Evolutionary conservation across 2,113 vertebrate genomes (phyloP), one percentile per base, ranked within the genome.

Genomic region (Amazona guildingii): DNA sequence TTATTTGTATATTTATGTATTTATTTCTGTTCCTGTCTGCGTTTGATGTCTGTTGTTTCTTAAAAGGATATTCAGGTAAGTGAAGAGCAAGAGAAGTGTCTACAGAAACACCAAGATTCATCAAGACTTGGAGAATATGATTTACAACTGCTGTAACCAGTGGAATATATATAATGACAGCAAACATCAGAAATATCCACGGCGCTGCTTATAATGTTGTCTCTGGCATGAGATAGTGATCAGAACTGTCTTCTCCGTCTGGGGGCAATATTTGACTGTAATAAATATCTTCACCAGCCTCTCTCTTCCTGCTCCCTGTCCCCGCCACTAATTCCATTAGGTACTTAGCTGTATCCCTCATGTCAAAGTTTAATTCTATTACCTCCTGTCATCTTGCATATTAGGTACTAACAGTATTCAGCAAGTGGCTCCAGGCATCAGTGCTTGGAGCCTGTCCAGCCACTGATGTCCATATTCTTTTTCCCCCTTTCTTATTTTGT

Each of bases 291-390:
- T 44, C 81, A 75, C 80, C 31, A 86, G 72, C 48, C 37, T 83
- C 35, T 57, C 23, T 55, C 80, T 95, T 83, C 77, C 78, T 0
- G 0, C 37, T 82, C 67, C 62, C 23, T 24, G 5, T 29, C 33
- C 25, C 10, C 4, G 0, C 19, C 55, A n/a, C 35, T 96, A 95
- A 96, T 95, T 94, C 84, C 41, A 87, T 95, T 92, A 91, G 78
- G 49, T 89, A 91, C 41, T 75, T 85, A 67, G 69, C 89, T 69
- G 89, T 64, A 95, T 94, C 67, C n/a, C 33, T 97, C 84, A 87
- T 1, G 5, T 92, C 89, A 77, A 73, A 76, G 54, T 49, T 84
- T 95, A 95, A 96, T 92, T 86, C 59, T 82, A 94, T 96, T 90
- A 86, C 49, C 35, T 79, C 75, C 82, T 87, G 81, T 94, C 93